These are phyloP conservation scores for Mastigias papua DNA, from an alignment of 30 jellyfish, hydroid and myxozoan genomes.

Conservation along the genomic window DNA sequence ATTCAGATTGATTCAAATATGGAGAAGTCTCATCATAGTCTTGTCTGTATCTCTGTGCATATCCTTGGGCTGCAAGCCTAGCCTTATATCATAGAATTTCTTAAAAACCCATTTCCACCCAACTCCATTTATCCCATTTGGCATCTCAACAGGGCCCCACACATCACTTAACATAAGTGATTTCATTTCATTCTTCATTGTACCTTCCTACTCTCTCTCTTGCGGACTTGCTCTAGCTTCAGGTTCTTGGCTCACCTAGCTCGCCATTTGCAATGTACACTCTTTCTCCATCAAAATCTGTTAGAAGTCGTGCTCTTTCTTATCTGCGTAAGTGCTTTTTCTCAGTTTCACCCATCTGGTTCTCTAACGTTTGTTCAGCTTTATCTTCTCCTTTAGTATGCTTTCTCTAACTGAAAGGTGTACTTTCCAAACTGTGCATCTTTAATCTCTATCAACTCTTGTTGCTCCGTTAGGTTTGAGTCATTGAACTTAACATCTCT, in stretches of 20 bases:
- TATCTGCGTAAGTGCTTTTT: conserved; percentile 11
- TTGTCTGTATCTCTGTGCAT: too few relatives aligned
- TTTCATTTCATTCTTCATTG: too few relatives aligned
- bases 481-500: too few relatives aligned
- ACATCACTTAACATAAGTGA: conserved; percentile 39
- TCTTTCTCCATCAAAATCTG: conserved; percentile 51
- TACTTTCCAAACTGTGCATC: conserved; percentile 3
- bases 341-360: conserved; percentile 38
- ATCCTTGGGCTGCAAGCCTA: too few relatives aligned
- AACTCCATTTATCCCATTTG: conserved; percentile 11
- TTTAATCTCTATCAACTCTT: conserved; percentile 33
- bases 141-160: conserved; percentile 58
- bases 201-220: too few relatives aligned
- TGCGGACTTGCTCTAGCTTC: conserved; percentile 40
- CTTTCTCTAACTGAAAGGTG: not conserved
- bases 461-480: conserved; percentile 31
- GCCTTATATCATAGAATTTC: too few relatives aligned
- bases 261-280: too few relatives aligned
- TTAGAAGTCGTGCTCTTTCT: conserved; percentile 14
- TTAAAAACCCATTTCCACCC: conserved; percentile 10
- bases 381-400: conserved; percentile 1
- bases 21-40: too few relatives aligned
- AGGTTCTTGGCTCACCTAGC: conserved; percentile 31
- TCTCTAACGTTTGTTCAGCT: conserved; percentile 29
- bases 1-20: too few relatives aligned